Percentiles rank a stretch among this genome's conserved stretches.
Conservation (phyloP, 1,140 invertebrate species). For the Euschistus heros region DNA sequence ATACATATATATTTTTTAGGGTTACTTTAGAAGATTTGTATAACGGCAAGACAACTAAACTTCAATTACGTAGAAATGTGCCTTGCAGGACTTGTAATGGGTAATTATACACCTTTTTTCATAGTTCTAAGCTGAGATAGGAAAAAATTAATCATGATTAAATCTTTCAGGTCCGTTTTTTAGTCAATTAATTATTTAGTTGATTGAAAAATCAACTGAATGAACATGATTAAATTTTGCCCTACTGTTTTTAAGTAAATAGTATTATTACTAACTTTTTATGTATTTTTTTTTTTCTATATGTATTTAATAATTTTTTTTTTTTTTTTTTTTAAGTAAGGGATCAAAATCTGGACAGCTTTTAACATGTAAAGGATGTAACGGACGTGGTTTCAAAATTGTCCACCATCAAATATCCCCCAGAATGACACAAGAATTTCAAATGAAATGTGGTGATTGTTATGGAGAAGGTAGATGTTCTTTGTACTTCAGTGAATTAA, state of each 20-base stretch:
- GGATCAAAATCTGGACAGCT: slow-evolving; percentile 69
- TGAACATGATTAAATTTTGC: no score
- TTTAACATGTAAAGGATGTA: slow-evolving; percentile 60
- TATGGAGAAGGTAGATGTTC: slow-evolving; percentile 43
- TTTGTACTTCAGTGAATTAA: neutral
- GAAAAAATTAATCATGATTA: no score
- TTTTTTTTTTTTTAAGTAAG: slow-evolving; percentile 31
- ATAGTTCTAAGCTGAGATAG: no score
- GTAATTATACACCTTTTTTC: no score
- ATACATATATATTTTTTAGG: slow-evolving; percentile 34
- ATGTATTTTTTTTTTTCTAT: slow-evolving; percentile 28
- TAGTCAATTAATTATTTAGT: no score
- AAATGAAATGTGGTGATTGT: slow-evolving; percentile 59
- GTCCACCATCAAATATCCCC: slow-evolving; percentile 57
- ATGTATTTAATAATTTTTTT: slow-evolving; percentile 10
- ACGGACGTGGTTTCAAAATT: slow-evolving; percentile 65
- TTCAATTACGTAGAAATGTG: slow-evolving; percentile 77
- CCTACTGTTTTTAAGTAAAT: no score
- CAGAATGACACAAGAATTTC: slow-evolving; percentile 75
- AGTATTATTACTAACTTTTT: neutral
- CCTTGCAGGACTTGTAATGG: slow-evolving; percentile 77
- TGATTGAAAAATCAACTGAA: no score
- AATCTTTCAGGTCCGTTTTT: no score
- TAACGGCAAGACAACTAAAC: slow-evolving; percentile 71
- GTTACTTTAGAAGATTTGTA: slow-evolving; percentile 86